Percentiles rank a stretch among this genome's conserved stretches.
These are phyloP conservation scores for Drosophila meridiana DNA, from an alignment of 2,888 invertebrate species.

Conservation along the genomic window DNA sequence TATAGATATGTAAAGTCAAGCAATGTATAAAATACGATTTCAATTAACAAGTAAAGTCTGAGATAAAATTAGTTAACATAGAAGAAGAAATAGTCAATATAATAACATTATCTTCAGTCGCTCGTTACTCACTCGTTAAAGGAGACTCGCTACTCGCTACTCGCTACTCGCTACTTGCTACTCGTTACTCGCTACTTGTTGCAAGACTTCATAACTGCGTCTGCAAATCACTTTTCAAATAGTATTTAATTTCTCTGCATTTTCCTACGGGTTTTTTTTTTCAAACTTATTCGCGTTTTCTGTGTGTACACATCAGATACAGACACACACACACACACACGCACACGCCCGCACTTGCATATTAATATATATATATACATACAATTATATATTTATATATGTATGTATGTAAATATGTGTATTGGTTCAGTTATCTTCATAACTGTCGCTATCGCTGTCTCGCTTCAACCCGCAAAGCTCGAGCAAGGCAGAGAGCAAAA, in stretches of 20 bases:
- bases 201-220: background rate
- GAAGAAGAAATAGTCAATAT: no score
- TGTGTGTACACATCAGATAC: constrained; percentile 30
- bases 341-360: background rate
- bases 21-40: no score
- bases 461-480: constrained; percentile 10
- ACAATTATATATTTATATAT: background rate
- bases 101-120: no score
- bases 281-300: constrained; percentile 2
- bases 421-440: constrained; percentile 10
- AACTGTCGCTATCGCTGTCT: constrained; percentile 28
- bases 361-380: background rate
- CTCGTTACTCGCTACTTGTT: background rate
- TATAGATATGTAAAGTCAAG: no score
- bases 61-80: no score
- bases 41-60: no score
- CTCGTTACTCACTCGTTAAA: no score
- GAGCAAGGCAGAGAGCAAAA: background rate
- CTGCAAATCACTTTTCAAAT: background rate
- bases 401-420: constrained; percentile 1
- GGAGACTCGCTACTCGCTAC: background rate
- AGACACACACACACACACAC: background rate
- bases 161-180: background rate
- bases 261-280: background rate
- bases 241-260: constrained; percentile 3